These are phyloP conservation scores for Eucidaris tribuloides DNA, from an alignment of 35 echinoderm and acorn worm species.

Conservation along the genomic window DNA sequence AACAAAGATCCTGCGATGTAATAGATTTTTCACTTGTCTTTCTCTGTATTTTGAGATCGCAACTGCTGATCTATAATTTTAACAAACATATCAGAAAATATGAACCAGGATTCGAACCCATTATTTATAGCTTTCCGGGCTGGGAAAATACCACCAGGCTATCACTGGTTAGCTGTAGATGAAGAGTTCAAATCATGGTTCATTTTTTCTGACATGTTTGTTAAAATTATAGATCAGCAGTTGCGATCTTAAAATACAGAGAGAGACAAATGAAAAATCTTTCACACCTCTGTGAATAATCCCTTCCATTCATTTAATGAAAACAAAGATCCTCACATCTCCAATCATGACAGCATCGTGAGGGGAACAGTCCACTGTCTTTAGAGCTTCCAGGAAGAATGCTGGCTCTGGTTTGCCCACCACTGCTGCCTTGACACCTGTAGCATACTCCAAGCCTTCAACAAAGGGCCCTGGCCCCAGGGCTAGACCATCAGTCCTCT, in stretches of 20 bases:
- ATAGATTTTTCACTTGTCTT: too few relatives aligned
- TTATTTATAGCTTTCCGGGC: too few relatives aligned
- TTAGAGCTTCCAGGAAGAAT: constrained; percentile 75
- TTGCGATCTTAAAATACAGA: not conserved
- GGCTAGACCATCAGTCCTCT: constrained; percentile 82
- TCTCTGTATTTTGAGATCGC: too few relatives aligned
- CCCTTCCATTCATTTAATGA: not conserved
- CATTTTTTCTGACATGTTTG: not conserved
- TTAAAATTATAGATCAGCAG: not conserved
- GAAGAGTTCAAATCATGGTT: not conserved
- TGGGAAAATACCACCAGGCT: too few relatives aligned
- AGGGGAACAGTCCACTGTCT: constrained; percentile 61
- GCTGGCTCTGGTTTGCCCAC: constrained; percentile 87
- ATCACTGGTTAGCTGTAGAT: too few relatives aligned
- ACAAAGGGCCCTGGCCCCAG: constrained; percentile 93
- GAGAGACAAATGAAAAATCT: not conserved
- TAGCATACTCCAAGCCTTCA: constrained; percentile 80
- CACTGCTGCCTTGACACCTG: constrained; percentile 54
- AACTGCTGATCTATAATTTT: too few relatives aligned
- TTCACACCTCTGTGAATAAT: not conserved
- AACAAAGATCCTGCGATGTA: too few relatives aligned
- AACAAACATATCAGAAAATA: too few relatives aligned
- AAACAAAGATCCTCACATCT: constrained; percentile 68
- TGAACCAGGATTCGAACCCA: too few relatives aligned
- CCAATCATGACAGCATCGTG: constrained; percentile 96